A percentile compares a stretch with the other conserved stretches of the same genome.
Conservation (phyloP, 2,797 vertebrate species). For the Momotus momota region DNA sequence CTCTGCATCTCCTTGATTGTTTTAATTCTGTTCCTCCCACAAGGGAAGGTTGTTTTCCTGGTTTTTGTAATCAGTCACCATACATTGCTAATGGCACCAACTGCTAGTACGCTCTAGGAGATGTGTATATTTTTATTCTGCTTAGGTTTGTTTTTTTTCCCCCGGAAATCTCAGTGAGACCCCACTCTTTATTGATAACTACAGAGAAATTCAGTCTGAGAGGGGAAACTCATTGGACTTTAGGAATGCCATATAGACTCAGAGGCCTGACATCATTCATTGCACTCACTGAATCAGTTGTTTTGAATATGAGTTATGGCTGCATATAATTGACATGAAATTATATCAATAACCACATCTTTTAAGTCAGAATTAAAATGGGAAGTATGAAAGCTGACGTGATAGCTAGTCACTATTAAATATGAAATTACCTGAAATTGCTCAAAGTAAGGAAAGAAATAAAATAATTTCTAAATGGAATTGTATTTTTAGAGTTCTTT, state of each 20-base stretch:
- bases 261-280: background rate
- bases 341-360: background rate
- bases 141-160: background rate
- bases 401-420: background rate
- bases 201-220: background rate
- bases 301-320: background rate
- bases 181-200: background rate
- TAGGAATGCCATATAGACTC: background rate
- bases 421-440: background rate
- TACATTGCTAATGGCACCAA: background rate
- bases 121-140: background rate
- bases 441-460: background rate
- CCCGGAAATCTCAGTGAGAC: background rate
- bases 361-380: background rate
- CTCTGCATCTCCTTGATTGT: background rate
- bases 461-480: background rate
- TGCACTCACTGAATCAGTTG: background rate
- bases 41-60: background rate
- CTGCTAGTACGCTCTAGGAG: background rate
- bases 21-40: background rate
- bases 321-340: background rate
- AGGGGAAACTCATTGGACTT: background rate
- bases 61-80: background rate
- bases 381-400: background rate
- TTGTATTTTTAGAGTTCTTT: background rate